Evolutionary conservation across 1,140 invertebrate genomes (phyloP).

Genomic region (Cylas formicarius): DNA sequence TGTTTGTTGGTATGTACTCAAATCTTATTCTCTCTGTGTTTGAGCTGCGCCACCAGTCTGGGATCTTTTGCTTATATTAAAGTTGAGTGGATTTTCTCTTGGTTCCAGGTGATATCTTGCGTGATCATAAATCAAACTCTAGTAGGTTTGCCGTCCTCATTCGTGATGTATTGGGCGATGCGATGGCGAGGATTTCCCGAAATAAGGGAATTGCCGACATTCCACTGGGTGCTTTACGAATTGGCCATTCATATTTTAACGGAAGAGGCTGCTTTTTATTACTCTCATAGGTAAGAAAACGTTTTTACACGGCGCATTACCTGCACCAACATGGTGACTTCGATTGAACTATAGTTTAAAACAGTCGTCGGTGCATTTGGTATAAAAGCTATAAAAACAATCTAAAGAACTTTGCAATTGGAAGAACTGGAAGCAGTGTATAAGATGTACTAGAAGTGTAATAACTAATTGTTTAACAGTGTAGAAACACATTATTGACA

Average conservation of each 20-base stretch:
- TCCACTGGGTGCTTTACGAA: slow-evolving; percentile 76
- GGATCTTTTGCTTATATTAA: not conserved
- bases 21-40: not conserved
- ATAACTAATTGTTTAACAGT: too few species aligned
- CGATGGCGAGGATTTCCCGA: slow-evolving; percentile 59
- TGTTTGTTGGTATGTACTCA: slow-evolving; percentile 4
- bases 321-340: too few species aligned
- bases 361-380: too few species aligned
- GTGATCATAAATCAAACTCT: slow-evolving; percentile 75
- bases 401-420: too few species aligned
- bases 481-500: too few species aligned
- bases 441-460: too few species aligned
- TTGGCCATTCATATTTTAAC: slow-evolving; percentile 68
- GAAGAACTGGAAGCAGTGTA: too few species aligned
- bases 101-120: slow-evolving; percentile 53
- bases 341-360: too few species aligned
- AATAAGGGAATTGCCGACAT: slow-evolving; percentile 67
- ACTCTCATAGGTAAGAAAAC: slow-evolving; percentile 80
- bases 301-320: not conserved
- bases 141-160: slow-evolving; percentile 59
- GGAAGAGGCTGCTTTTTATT: slow-evolving; percentile 83
- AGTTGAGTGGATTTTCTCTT: not conserved
- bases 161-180: slow-evolving; percentile 58
- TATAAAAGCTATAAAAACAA: too few species aligned
- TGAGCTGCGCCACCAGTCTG: too few species aligned